Percentiles rank a stretch among this genome's conserved stretches.
phyloP scores from a whole-genome alignment of 2,113 vertebrate species.

The Etia nguti region DNA sequence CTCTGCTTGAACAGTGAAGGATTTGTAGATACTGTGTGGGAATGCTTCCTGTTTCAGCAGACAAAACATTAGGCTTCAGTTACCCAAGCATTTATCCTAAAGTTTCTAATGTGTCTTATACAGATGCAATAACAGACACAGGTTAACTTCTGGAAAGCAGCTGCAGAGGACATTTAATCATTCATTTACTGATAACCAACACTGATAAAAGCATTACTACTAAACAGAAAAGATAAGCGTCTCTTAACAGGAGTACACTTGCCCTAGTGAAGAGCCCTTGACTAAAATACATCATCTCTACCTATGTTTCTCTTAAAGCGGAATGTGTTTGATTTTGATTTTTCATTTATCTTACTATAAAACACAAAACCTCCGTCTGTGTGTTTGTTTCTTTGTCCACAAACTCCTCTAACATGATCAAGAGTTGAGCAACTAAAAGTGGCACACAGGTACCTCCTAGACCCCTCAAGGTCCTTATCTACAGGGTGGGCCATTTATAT shows the following conservation, averaged over 20 bases:
- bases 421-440: not conserved
- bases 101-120: not conserved
- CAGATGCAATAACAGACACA: not conserved
- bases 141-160: rapidly evolving
- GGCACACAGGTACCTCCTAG: not conserved
- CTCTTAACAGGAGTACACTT: not conserved
- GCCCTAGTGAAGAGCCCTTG: not conserved
- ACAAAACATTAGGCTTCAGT: not conserved
- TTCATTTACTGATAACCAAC: not conserved
- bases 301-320: too few relatives aligned
- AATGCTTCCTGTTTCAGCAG: not conserved
- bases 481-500: too few relatives aligned
- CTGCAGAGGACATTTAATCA: not conserved
- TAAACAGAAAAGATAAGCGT: not conserved
- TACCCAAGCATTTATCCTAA: not conserved
- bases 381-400: not conserved
- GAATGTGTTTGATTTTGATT: not conserved
- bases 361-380: not conserved
- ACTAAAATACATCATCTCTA: too few relatives aligned
- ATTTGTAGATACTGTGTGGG: not conserved
- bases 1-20: not conserved
- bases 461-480: not conserved
- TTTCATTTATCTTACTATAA: not conserved
- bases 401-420: not conserved
- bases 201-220: not conserved